Evolutionary conservation across 2,797 vertebrate genomes (phyloP).

Genomic region (Alectoris magna): DNA sequence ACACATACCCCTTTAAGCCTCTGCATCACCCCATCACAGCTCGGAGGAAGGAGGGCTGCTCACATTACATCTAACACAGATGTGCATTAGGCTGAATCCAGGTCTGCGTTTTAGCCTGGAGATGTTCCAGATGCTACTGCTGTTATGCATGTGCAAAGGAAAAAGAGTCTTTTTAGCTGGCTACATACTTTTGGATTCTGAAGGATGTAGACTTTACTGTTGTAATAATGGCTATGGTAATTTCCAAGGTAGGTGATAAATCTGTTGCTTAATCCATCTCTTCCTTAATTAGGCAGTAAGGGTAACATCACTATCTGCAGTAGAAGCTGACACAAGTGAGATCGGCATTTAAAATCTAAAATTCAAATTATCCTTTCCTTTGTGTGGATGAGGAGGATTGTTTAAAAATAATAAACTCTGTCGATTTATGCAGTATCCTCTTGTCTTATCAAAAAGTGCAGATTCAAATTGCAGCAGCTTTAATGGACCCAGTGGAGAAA

Average conservation of each 20-base stretch:
- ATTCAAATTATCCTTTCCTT: constrained; percentile 18
- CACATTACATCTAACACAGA: not conserved
- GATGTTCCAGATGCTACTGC: not conserved
- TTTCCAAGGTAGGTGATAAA: constrained; percentile 32
- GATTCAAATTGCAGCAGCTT: constrained; percentile 23
- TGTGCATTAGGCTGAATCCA: not conserved
- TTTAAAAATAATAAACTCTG: constrained; percentile 45
- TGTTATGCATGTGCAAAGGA: not conserved
- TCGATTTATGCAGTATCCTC: not conserved
- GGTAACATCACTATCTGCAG: not conserved
- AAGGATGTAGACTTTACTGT: not conserved
- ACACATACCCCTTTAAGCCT: not conserved
- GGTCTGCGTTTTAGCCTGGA: not conserved
- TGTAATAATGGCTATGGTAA: constrained; percentile 21
- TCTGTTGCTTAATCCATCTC: not conserved
- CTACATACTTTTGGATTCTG: not conserved
- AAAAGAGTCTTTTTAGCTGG: not conserved
- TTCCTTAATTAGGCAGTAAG: constrained; percentile 54
- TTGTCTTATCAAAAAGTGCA: not conserved
- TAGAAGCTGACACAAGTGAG: constrained; percentile 12
- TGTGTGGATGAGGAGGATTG: not conserved
- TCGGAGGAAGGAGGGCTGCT: accelerated
- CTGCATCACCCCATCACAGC: not conserved
- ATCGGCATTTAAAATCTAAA: constrained; percentile 52
- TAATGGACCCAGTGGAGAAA: constrained; percentile 6